Evolutionary conservation across 2,113 vertebrate genomes (phyloP), one percentile per base, ranked within the genome.

Genomic region (Cavia aperea): DNA sequence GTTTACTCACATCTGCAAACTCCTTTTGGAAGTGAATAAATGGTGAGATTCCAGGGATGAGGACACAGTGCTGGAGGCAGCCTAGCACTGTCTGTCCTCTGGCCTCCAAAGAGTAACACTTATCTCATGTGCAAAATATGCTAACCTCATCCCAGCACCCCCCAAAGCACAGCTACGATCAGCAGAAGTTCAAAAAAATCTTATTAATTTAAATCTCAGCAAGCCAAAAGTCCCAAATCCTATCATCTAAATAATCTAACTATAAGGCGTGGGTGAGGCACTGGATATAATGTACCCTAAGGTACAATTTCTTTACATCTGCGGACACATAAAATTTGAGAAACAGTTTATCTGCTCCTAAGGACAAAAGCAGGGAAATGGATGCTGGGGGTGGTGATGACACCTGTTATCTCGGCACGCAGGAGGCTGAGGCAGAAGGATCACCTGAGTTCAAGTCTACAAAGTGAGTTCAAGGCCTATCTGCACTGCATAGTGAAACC

Each of bases 171-270:
- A 88, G 92, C 24, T 60, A 91, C 6, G 79, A 54, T 60, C 23
- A 89, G 65, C 39, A 90, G 36, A 72, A 86, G 39, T 70, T 49
- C 75, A 86, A 91, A 95, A 54, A 63, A 84, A 56, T 77, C 21
- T 84, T 21, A 1, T 51, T 79, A 51, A 88, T 24, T 58, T 72
- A 86, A 92, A 83, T 87, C 56, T 68, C 86, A 73, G 93, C 14
- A 89, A 49, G 13, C 63, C 77, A 70, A 78, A 78, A 56, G 43
- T 39, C 60, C 58, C 11, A 91, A n/a, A 62, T 58, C 26, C 62
- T 78, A 68, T 63, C 83, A 83, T 63, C 14, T 60, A 72, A 92
- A 87, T 89, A 94, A 75, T 88, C 18, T 88, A 92, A 65, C 23
- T 88, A 88, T 65, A 39, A 39, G 29, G 36, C 51, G 58, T 62